These are phyloP conservation scores for Thaumatotibia leucotreta DNA, from an alignment of 1,140 invertebrate genomes.

Conservation along the genomic window DNA sequence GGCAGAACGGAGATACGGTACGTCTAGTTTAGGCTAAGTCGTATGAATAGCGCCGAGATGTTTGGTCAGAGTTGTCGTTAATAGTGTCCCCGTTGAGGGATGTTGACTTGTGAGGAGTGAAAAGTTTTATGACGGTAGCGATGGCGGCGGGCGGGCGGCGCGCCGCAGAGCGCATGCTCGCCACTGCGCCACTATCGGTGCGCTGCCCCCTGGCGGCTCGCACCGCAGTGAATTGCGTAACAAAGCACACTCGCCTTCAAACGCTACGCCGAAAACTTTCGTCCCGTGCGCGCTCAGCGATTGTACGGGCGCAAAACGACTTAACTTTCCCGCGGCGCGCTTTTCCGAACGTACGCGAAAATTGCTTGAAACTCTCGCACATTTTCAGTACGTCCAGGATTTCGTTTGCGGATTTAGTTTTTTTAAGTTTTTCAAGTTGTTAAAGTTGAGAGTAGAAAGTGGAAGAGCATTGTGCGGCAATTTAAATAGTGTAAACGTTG, in stretches of 20 bases:
- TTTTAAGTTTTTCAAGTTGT: conserved; percentile 47
- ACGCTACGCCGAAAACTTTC: conserved; percentile 62
- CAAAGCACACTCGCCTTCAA: conserved; percentile 65
- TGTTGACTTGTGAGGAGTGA: conserved; percentile 20
- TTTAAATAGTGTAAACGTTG: conserved; percentile 49
- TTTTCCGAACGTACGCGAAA: conserved; percentile 13
- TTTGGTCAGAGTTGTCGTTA: background rate
- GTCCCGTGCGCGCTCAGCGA: conserved; percentile 46
- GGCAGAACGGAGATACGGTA: background rate
- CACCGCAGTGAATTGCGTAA: conserved; percentile 71
- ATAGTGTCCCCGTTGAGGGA: conserved; percentile 13
- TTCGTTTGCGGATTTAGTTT: conserved; percentile 35
- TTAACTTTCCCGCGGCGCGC: conserved; percentile 63
- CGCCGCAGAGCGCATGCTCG: conserved; percentile 61
- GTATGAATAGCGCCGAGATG: background rate
- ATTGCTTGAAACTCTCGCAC: background rate
- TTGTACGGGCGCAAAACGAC: conserved; percentile 55
- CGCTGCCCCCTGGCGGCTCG: conserved; percentile 65
- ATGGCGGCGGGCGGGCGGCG: conserved; percentile 18
- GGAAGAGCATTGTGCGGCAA: conserved; percentile 27
- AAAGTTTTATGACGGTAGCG: conserved; percentile 30
- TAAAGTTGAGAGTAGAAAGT: conserved; percentile 52
- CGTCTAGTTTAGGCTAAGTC: background rate
- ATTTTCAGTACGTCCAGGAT: conserved; percentile 15
- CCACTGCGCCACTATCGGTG: conserved; percentile 66